phyloP scores from a whole-genome alignment of 2,797 vertebrate genomes.

The Syngnathus rostellatus region DNA sequence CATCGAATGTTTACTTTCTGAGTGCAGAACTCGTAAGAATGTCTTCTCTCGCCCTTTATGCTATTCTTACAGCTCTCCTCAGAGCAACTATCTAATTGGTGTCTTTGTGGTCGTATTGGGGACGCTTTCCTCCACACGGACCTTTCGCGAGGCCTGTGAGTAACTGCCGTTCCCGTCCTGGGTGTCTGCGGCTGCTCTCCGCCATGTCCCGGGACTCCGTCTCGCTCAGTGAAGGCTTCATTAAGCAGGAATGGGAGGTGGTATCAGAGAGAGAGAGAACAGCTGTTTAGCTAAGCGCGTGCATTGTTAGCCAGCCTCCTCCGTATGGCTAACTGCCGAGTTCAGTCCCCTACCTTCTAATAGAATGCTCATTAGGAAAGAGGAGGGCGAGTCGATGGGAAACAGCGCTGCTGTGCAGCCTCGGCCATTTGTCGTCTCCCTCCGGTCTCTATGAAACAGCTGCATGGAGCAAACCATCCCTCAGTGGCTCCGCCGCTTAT shows the following conservation, averaged over 20 bases:
- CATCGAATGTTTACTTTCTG: constrained; percentile 32
- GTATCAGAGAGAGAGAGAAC: constrained; percentile 61
- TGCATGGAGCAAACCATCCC: constrained; percentile 29
- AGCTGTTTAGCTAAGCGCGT: constrained; percentile 77
- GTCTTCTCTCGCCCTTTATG: constrained; percentile 29
- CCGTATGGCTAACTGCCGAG: constrained; percentile 70
- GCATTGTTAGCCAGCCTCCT: constrained; percentile 74
- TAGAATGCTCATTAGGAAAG: constrained; percentile 72
- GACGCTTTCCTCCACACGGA: constrained; percentile 27
- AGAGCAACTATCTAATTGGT: constrained; percentile 58
- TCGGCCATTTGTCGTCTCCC: constrained; percentile 51
- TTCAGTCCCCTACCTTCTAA: constrained; percentile 70
- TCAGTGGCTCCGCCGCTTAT: constrained; percentile 30
- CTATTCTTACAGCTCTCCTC: constrained; percentile 55
- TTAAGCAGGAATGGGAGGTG: constrained; percentile 70
- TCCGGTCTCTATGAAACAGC: constrained; percentile 59
- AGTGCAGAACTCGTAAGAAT: constrained; percentile 38
- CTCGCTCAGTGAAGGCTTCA: constrained; percentile 70
- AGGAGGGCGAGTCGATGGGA: constrained; percentile 53
- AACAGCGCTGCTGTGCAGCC: constrained; percentile 51
- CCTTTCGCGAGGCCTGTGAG: constrained; percentile 38
- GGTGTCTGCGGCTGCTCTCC: constrained; percentile 44
- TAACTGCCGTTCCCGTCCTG: constrained; percentile 39
- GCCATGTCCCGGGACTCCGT: constrained; percentile 59
- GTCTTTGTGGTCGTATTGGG: constrained; percentile 30